Conservation (phyloP, 2,113 vertebrate genomes). For the Scartelaos histophorus region DNA sequence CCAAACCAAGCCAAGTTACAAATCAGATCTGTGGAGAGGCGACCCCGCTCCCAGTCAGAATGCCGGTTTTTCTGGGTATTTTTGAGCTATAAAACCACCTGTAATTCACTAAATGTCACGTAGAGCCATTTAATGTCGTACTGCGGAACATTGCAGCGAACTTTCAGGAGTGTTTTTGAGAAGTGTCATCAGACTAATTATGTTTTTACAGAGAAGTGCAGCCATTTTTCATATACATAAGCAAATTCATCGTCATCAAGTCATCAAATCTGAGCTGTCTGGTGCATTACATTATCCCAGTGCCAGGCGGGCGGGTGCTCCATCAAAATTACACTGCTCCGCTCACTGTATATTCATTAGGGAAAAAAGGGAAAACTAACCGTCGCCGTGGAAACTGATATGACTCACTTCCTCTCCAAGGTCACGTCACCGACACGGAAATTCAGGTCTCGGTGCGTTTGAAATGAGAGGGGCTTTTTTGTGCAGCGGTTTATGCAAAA, state of each 20-base stretch:
- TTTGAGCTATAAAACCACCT: too few species aligned
- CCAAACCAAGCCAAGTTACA: too few species aligned
- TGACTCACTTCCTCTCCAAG: conserved; percentile 72
- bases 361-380: conserved; percentile 51
- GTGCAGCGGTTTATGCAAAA: conserved; percentile 38
- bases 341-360: conserved; percentile 73
- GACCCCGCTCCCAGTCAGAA: too few species aligned
- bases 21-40: too few species aligned
- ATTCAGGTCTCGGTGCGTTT: conserved; percentile 54
- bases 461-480: conserved; percentile 12
- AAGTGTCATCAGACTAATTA: conserved; percentile 63
- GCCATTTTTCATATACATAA: conserved; percentile 71
- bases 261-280: conserved; percentile 74
- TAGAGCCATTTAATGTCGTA: too few species aligned
- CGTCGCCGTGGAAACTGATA: conserved; percentile 73
- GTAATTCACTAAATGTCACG: too few species aligned
- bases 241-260: conserved; percentile 75
- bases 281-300: conserved; percentile 64
- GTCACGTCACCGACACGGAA: conserved; percentile 69
- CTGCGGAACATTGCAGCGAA: too few species aligned
- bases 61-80: too few species aligned
- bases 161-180: conserved; percentile 46
- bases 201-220: conserved; percentile 68
- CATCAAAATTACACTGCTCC: conserved; percentile 74
- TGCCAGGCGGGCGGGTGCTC: conserved; percentile 62